Evolutionary conservation across 2,113 vertebrate species (phyloP).

Genomic region (Todiramphus chloris): DNA sequence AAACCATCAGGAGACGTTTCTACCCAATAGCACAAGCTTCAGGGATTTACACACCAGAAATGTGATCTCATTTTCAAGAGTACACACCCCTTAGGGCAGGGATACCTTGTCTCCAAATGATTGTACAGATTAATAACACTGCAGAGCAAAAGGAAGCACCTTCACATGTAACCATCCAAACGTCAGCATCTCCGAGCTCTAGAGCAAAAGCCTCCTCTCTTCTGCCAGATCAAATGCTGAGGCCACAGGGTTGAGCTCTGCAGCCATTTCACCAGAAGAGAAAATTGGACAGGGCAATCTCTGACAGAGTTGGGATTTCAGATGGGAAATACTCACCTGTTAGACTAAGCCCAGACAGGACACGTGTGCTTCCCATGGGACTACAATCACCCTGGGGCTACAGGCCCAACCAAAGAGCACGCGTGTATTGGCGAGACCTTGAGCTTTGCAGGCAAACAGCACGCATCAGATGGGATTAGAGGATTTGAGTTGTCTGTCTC

Average conservation of each 20-base stretch:
- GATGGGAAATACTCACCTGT: neutral
- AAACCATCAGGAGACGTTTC: neutral
- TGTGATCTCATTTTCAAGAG: neutral
- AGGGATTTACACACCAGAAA: slow-evolving; percentile 5
- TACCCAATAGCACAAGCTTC: neutral
- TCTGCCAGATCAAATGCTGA: neutral
- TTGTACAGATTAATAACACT: neutral
- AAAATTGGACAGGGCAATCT: neutral
- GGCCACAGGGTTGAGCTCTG: neutral
- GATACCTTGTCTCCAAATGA: neutral
- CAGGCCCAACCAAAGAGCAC: neutral
- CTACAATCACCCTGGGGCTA: neutral
- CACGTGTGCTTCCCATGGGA: neutral
- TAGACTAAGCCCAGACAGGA: neutral
- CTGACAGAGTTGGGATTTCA: neutral
- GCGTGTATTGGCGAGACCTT: rapidly evolving
- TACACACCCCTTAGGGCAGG: neutral
- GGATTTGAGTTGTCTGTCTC: neutral
- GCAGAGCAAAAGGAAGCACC: neutral
- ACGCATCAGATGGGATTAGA: neutral
- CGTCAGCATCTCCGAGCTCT: neutral
- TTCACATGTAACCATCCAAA: neutral
- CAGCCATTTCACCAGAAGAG: neutral
- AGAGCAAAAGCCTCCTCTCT: neutral
- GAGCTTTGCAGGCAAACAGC: neutral